Evolutionary conservation across 2,888 invertebrate genomes (phyloP).

Genomic region (Zhengitettix transpicula): DNA sequence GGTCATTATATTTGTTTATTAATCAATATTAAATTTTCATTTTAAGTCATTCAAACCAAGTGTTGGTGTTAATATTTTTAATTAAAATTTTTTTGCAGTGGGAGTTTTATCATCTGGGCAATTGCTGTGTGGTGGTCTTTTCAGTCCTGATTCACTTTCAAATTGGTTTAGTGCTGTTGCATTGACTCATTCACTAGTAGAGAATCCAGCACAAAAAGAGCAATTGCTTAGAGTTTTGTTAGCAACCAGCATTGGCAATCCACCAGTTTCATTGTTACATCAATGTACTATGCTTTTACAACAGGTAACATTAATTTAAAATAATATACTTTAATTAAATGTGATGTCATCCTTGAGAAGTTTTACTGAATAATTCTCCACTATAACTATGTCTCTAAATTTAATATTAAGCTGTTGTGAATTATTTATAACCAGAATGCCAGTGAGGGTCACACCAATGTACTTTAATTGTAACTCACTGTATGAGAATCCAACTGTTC

Average conservation of each 20-base stretch:
- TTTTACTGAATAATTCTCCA: too few relatives aligned
- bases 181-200: constrained; percentile 74
- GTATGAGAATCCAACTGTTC: too few relatives aligned
- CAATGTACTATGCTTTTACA: constrained; percentile 75
- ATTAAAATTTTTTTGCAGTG: constrained; percentile 14
- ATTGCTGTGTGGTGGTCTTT: constrained; percentile 80
- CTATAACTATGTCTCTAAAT: too few relatives aligned
- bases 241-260: constrained; percentile 65
- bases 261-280: constrained; percentile 77
- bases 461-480: too few relatives aligned
- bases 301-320: constrained; percentile 31
- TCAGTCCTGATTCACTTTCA: constrained; percentile 70
- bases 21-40: not conserved
- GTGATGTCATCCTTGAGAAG: too few relatives aligned
- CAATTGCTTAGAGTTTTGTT: constrained; percentile 79
- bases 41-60: not conserved
- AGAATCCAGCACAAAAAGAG: constrained; percentile 73
- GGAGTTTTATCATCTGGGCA: constrained; percentile 50
- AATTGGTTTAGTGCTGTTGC: constrained; percentile 94
- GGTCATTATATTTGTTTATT: too few relatives aligned
- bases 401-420: too few relatives aligned
- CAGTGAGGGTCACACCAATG: too few relatives aligned
- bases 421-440: too few relatives aligned
- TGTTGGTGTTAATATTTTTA: not conserved
- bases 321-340: too few relatives aligned